phyloP scores from a whole-genome alignment of 2,113 vertebrate genomes.

The Phocoena sinus region DNA sequence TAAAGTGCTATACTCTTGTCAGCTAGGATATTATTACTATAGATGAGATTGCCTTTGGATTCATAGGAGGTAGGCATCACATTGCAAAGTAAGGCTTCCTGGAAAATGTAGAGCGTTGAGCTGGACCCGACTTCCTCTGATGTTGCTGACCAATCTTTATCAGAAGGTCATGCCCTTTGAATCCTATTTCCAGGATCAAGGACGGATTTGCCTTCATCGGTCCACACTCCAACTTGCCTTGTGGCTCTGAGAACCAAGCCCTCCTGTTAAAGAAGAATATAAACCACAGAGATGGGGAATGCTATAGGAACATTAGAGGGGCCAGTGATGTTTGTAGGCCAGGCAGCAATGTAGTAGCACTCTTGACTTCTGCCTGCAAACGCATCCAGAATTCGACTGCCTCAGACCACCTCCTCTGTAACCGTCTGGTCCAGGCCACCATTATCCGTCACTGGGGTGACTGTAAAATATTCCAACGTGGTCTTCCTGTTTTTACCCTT shows the following conservation, averaged over 20 bases:
- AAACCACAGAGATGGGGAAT: neutral
- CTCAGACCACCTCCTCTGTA: neutral
- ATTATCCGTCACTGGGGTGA: neutral
- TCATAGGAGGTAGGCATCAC: neutral
- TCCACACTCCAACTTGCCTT: neutral
- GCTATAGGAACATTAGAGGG: neutral
- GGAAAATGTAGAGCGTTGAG: neutral
- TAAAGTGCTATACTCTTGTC: neutral
- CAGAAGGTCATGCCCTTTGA: neutral
- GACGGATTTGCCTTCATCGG: neutral
- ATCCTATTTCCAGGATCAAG: neutral
- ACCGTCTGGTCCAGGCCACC: neutral
- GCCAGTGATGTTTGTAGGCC: neutral
- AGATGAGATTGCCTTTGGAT: neutral
- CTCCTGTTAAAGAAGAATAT: neutral
- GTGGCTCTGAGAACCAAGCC: neutral
- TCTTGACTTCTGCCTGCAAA: neutral
- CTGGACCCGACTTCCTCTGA: neutral
- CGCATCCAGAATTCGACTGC: neutral
- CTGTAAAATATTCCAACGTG: neutral
- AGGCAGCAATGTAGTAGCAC: neutral
- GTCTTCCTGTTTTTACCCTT: neutral
- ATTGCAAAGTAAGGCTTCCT: neutral
- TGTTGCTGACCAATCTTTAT: neutral
- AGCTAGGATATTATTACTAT: neutral